Base-by-base conservation (phyloP, 2,888 invertebrate species). In the Ichneumon xanthorius region DNA sequence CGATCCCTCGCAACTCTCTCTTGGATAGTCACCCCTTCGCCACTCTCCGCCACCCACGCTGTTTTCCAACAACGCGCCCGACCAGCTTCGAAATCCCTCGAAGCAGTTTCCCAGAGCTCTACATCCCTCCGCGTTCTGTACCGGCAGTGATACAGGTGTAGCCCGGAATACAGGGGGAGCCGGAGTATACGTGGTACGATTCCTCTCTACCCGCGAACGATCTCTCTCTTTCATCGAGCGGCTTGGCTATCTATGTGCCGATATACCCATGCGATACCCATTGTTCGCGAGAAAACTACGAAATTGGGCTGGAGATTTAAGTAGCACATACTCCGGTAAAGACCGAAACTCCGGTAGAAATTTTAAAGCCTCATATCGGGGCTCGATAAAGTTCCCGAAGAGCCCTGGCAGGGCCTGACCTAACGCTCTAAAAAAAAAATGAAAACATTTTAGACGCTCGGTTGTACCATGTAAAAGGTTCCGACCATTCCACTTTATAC, bases 61-160 rank as follows among this genome's bases (percentile, higher is more conserved):
- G 55, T 70, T 80, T 80, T 67, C 77, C 50, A 63, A 61, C 61
- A 79, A 79, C 33, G 61, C 71, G 48, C 33, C 45, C 30, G 61
- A n/a, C 55, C 63, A 37, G 70, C 73, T 61, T 63, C 53, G 71
- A 79, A 85, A 85, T 85, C 78, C 75, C 85, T 75, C 63, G 71
- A 55, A 82, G 80, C 80, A 55, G 63, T 83, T 81, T 85, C 78
- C 33, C 73, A 58, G 61, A 78, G 48, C 67, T 79, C 70, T 40
- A 65, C 73, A 63, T 77, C 33, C 65, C 70, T 65, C 67, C 55
- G 61, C 71, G 68, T 22, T 76, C 61, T 73, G 55, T 22, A 37
- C 73, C 11, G 45, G 37, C 53, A 50, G 72, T 73, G 76, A 82
- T 86, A 76, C 83, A 83, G 70, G 72, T 86, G 73, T 77, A 40